phyloP scores from a whole-genome alignment of 2,888 invertebrate species.

The Drosophila limbata region DNA sequence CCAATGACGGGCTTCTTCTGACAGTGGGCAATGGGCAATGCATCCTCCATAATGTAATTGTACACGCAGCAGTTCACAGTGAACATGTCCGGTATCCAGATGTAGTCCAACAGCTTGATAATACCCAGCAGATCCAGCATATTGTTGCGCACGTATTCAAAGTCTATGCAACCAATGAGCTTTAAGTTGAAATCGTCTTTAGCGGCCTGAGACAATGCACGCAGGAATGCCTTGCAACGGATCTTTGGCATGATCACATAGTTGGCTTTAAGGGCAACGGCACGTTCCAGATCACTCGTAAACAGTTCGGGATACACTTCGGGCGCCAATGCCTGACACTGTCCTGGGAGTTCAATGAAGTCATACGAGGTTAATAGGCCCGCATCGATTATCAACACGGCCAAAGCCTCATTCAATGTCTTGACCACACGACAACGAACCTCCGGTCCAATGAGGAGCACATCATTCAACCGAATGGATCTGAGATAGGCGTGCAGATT shows the following conservation, averaged over 20 bases:
- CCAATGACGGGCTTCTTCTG: conserved; percentile 81
- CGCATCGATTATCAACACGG: conserved; percentile 72
- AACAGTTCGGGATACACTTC: conserved; percentile 61
- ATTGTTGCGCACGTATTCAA: conserved; percentile 72
- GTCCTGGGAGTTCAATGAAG: conserved; percentile 80
- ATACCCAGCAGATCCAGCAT: conserved; percentile 80
- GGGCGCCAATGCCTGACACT: conserved; percentile 62
- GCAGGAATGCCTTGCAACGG: conserved; percentile 72
- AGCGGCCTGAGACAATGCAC: conserved; percentile 57
- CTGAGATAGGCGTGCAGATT: conserved; percentile 81
- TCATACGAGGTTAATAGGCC: conserved; percentile 81
- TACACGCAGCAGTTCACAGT: conserved; percentile 56
- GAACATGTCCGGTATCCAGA: conserved; percentile 83
- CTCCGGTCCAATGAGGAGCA: conserved; percentile 70
- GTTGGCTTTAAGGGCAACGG: conserved; percentile 68
- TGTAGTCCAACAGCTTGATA: conserved; percentile 77
- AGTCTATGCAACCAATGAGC: conserved; percentile 80
- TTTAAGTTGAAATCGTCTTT: conserved; percentile 51
- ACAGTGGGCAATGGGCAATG: conserved; percentile 74
- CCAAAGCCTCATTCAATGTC: conserved; percentile 72
- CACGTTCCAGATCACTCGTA: conserved; percentile 71
- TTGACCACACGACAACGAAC: conserved; percentile 76
- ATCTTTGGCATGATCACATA: conserved; percentile 79
- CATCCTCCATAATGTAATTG: conserved; percentile 72
- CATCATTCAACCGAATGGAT: conserved; percentile 73